phyloP scores from a whole-genome alignment of 2,888 invertebrate species.

The Drosophila tanythrix region DNA sequence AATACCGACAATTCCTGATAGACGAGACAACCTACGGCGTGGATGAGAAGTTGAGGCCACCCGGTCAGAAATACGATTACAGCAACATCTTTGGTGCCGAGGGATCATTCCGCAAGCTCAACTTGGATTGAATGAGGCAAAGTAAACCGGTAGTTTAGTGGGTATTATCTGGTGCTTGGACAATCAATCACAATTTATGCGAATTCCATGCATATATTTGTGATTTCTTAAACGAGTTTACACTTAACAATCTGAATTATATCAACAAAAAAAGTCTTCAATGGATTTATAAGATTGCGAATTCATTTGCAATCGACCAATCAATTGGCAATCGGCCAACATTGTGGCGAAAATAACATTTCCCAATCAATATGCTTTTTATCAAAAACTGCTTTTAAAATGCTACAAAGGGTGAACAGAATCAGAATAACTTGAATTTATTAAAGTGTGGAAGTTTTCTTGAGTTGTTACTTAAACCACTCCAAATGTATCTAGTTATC shows the following conservation, averaged over 20 bases:
- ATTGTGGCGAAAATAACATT: constrained; percentile 4
- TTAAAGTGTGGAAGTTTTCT: not conserved
- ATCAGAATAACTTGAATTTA: not conserved
- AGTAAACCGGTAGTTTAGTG: not conserved
- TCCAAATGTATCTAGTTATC: constrained; percentile 13
- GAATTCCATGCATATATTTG: constrained; percentile 26
- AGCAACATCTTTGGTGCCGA: constrained; percentile 75
- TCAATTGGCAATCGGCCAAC: constrained; percentile 39
- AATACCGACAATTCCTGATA: constrained; percentile 63
- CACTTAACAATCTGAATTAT: constrained; percentile 25
- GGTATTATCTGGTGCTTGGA: not conserved
- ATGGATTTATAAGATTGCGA: constrained; percentile 41
- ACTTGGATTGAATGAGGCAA: constrained; percentile 60
- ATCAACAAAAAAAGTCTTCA: constrained; percentile 24
- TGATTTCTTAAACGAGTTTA: constrained; percentile 5
- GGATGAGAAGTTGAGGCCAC: constrained; percentile 68
- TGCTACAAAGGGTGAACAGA: not conserved
- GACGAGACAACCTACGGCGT: constrained; percentile 74
- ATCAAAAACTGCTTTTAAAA: not conserved
- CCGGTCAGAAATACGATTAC: constrained; percentile 61
- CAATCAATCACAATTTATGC: constrained; percentile 21
- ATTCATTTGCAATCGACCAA: constrained; percentile 35
- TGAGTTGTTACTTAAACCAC: not conserved
- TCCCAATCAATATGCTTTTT: not conserved
- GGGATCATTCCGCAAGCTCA: constrained; percentile 77